Evolutionary conservation across 2,797 vertebrate species (phyloP).

Genomic region (Sciaenops ocellatus): DNA sequence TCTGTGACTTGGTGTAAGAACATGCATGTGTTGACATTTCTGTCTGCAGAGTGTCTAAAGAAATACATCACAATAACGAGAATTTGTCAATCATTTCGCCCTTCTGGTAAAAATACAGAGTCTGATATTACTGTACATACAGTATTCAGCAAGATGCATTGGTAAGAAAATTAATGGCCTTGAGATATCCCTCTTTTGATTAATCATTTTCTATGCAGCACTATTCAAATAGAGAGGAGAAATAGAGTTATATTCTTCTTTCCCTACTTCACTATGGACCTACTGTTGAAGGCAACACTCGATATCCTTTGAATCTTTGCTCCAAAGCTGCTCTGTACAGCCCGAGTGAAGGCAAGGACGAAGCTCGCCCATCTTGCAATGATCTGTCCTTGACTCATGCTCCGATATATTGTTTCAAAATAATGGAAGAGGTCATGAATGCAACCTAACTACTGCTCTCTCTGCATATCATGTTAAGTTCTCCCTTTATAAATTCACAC

Average conservation of each 20-base stretch:
- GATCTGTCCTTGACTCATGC: slow-evolving; percentile 68
- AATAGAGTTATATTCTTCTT: slow-evolving; percentile 53
- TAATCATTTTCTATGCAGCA: slow-evolving; percentile 36
- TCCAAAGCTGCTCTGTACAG: slow-evolving; percentile 44
- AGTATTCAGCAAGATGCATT: slow-evolving; percentile 27
- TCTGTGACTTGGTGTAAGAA: neutral
- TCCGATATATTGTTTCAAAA: slow-evolving; percentile 63
- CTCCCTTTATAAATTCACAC: slow-evolving; percentile 28
- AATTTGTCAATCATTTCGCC: neutral
- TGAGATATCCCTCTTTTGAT: slow-evolving; percentile 57
- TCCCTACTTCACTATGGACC: slow-evolving; percentile 36
- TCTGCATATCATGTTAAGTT: slow-evolving; percentile 35
- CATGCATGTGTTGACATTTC: neutral
- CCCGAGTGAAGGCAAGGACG: slow-evolving; percentile 55
- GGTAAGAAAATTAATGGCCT: slow-evolving; percentile 50
- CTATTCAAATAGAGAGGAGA: slow-evolving; percentile 47
- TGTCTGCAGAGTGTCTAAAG: neutral
- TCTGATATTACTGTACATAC: slow-evolving; percentile 28
- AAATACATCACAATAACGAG: neutral
- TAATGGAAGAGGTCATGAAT: slow-evolving; percentile 33
- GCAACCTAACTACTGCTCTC: slow-evolving; percentile 36
- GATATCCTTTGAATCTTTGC: slow-evolving; percentile 65
- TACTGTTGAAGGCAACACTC: slow-evolving; percentile 56
- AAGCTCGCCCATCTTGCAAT: slow-evolving; percentile 25
- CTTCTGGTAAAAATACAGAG: slow-evolving; percentile 13